Base-by-base conservation (phyloP, 2,888 invertebrate species). In the Desoria tigrina region DNA sequence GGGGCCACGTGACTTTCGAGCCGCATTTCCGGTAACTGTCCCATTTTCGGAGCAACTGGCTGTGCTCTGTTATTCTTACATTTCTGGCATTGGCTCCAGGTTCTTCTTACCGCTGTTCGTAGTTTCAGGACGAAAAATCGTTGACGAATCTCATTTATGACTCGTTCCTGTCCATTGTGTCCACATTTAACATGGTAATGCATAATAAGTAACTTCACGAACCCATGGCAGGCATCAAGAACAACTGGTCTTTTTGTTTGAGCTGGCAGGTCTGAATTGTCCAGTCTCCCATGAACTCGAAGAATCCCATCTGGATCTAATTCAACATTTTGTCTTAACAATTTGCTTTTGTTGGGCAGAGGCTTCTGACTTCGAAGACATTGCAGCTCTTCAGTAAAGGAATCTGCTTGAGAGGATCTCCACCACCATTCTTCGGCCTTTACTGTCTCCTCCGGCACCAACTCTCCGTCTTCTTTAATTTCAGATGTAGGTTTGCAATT, bases 81-180 rank as follows among this genome's bases (percentile, higher is more conserved):
- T n/a, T 1, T 2, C 37, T 28, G 54, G 49, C 68, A 68, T 1
- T 45, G 6, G 23, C n/a, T 21, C 42, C 42, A 65, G 2, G 56
- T 14, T n/a, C 53, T 65, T 26, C 32, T 58, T 1, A 68, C 62
- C 9, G 68, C 62, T 18, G 37, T n/a, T 23, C 45, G 37, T 16
- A 50, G 11, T 4, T 59, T 24, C 9, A 55, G n/a, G n/a, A 68
- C 56, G 55, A 53, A 65, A n/a, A 53, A 65, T 2, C 42, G 23
- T 42, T 62, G 61, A 1, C 65, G 27, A 1, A 68, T 1, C 2
- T 62, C 55, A 49, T 62, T 62, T 14, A 42, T 9, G 7, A 65
- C 55, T 2, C 42, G 26, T 16, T 64, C 64, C 27, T 53, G 51
- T 2, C 69, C 66, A 11, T 64, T 51, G 50, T 69, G 69, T 26